These are phyloP conservation scores for Nothobranchius kuhntae DNA, from an alignment of 2,113 vertebrate species.

Conservation along the genomic window DNA sequence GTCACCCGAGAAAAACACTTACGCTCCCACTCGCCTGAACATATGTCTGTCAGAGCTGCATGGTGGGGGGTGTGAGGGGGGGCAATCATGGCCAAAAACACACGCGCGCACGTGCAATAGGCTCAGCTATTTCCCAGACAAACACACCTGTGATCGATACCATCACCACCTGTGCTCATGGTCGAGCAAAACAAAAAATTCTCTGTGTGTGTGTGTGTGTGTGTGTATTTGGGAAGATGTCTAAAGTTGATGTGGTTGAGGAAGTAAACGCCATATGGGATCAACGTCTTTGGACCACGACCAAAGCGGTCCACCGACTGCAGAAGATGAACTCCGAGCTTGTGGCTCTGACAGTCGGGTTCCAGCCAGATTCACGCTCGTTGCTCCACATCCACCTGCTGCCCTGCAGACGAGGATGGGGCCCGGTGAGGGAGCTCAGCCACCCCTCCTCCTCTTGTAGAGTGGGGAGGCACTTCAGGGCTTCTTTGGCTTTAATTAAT, in stretches of 20 bases:
- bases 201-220: slow-evolving; percentile 30
- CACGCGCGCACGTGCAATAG: slow-evolving; percentile 39
- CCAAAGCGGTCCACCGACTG: slow-evolving; percentile 50
- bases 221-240: slow-evolving; percentile 52
- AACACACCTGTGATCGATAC: slow-evolving; percentile 66
- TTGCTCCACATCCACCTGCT: slow-evolving; percentile 51
- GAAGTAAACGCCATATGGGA: slow-evolving; percentile 76
- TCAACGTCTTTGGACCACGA: slow-evolving; percentile 53
- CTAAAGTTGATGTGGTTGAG: slow-evolving; percentile 65
- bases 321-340: slow-evolving; percentile 25
- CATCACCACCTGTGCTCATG: slow-evolving; percentile 60
- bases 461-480: slow-evolving; percentile 53
- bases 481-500: slow-evolving; percentile 74
- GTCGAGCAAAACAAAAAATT: slow-evolving; percentile 47
- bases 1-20: slow-evolving; percentile 47
- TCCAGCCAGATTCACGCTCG: slow-evolving; percentile 41
- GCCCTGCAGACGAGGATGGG: slow-evolving; percentile 36
- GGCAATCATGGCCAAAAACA: slow-evolving; percentile 17
- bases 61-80: slow-evolving; percentile 19
- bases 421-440: slow-evolving; percentile 32
- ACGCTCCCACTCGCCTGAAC: slow-evolving; percentile 45
- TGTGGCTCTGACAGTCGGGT: slow-evolving; percentile 30
- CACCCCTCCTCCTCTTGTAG: slow-evolving; percentile 24
- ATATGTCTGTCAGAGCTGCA: slow-evolving; percentile 39
- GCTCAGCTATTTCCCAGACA: slow-evolving; percentile 38